These are phyloP conservation scores for Theonella swinhoei DNA, from an alignment of 37 sponge, comb jelly and placozoan species.

Conservation along the genomic window DNA sequence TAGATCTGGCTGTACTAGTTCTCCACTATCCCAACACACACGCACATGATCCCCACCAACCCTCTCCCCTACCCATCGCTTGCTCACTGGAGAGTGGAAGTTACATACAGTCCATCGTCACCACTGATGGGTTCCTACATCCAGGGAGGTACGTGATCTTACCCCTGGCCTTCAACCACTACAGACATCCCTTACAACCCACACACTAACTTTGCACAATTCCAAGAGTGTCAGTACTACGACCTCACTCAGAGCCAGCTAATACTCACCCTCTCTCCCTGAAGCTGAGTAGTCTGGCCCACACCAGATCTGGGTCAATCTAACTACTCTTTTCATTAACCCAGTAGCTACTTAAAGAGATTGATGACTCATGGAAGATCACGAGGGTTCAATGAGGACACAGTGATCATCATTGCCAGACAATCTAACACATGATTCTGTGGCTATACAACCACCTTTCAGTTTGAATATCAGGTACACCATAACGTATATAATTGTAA, in stretches of 20 bases:
- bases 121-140: constrained; percentile 64
- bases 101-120: constrained; percentile 56
- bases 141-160: constrained; percentile 79
- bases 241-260: no score
- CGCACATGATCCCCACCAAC: background rate
- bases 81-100: constrained; percentile 46
- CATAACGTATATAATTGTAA: background rate
- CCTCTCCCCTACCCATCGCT: constrained; percentile 43
- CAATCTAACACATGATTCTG: constrained; percentile 92
- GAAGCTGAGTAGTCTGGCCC: constrained; percentile 84
- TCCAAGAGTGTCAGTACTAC: no score
- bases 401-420: constrained; percentile 84
- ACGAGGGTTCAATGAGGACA: constrained; percentile 42
- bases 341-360: no score
- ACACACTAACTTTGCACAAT: no score
- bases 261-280: constrained; percentile 84
- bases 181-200: constrained; percentile 3
- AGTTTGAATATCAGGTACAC: constrained; percentile 89
- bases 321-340: no score
- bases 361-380: no score
- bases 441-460: constrained; percentile 88
- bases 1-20: constrained; percentile 45
- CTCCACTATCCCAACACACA: constrained; percentile 2
- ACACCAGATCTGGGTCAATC: constrained; percentile 64
- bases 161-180: constrained; percentile 79